A percentile compares a stretch with the other conserved stretches of the same genome.
Conservation (phyloP, 1,140 invertebrate genomes). For the Heliothis virescens region DNA sequence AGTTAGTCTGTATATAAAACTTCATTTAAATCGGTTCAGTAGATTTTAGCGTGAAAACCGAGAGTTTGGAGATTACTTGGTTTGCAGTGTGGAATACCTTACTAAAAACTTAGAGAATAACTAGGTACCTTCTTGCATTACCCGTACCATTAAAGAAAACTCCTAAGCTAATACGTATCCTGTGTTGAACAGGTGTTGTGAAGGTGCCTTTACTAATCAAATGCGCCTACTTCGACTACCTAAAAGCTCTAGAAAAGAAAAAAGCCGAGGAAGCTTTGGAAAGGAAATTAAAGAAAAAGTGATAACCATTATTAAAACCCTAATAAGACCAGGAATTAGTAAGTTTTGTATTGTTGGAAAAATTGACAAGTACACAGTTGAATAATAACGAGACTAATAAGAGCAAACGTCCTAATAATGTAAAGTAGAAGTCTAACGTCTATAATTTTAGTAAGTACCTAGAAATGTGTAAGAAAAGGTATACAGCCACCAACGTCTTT, state of each 20-base stretch:
- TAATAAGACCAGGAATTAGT: neutral
- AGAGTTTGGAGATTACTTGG: too few relatives aligned
- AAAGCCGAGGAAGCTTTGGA: slow-evolving; percentile 65
- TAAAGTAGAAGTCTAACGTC: neutral
- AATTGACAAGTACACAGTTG: slow-evolving; percentile 6
- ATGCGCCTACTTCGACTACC: slow-evolving; percentile 78
- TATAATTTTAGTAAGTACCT: neutral
- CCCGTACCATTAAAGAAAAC: neutral
- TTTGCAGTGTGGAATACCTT: too few relatives aligned
- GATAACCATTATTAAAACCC: neutral
- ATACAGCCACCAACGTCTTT: neutral
- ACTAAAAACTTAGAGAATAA: too few relatives aligned
- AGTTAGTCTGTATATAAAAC: too few relatives aligned
- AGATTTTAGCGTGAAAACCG: too few relatives aligned
- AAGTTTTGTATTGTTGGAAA: neutral
- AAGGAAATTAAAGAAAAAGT: slow-evolving; percentile 69
- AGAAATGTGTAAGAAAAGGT: neutral
- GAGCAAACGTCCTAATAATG: neutral
- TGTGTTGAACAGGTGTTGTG: slow-evolving; percentile 67
- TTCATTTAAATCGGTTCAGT: too few relatives aligned
- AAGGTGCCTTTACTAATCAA: slow-evolving; percentile 77
- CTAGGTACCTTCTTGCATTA: too few relatives aligned
- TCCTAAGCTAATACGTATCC: neutral
- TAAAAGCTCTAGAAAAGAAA: slow-evolving; percentile 72
- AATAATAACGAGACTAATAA: neutral